A percentile compares a stretch with the other conserved stretches of the same genome.
phyloP scores from a whole-genome alignment of 2,113 vertebrate species.

The Bostrychus sinensis region DNA sequence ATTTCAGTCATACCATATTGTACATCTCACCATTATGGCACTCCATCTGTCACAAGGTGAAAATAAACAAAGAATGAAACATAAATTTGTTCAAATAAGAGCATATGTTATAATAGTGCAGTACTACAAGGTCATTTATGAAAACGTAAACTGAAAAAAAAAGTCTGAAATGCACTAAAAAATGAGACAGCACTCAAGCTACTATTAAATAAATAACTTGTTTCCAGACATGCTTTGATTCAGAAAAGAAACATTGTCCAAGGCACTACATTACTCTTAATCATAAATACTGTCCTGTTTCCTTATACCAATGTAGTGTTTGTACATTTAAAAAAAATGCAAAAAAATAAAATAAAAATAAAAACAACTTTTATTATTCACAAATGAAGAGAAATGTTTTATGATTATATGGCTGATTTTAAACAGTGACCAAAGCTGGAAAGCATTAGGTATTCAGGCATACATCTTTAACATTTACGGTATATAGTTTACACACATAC shows the following conservation, averaged over 20 bases:
- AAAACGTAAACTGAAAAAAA: constrained; percentile 67
- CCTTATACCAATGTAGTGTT: constrained; percentile 69
- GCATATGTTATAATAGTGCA: constrained; percentile 80
- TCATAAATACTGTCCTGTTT: constrained; percentile 63
- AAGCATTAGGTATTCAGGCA: constrained; percentile 61
- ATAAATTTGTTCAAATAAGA: constrained; percentile 71
- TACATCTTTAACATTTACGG: constrained; percentile 51
- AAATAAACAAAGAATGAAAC: constrained; percentile 71
- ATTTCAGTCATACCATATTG: constrained; percentile 46
- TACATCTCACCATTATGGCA: constrained; percentile 65
- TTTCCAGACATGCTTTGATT: constrained; percentile 73
- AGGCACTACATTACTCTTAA: constrained; percentile 88
- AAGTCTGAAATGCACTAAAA: constrained; percentile 69
- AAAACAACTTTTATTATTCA: constrained; percentile 42
- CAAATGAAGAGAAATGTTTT: constrained; percentile 45
- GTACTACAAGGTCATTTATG: constrained; percentile 66
- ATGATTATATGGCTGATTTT: constrained; percentile 70
- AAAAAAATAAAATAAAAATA: not conserved
- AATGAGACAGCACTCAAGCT: constrained; percentile 58
- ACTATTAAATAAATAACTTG: constrained; percentile 69
- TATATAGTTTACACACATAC: constrained; percentile 45
- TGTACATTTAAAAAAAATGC: too few relatives aligned
- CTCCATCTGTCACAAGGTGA: constrained; percentile 65
- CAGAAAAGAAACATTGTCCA: constrained; percentile 82
- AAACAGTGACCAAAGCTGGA: constrained; percentile 60